A percentile compares a stretch with the other conserved stretches of the same genome.
These are phyloP conservation scores for Bolinopsis microptera DNA, from an alignment of 37 sponge, comb jelly and placozoan species.

Conservation along the genomic window DNA sequence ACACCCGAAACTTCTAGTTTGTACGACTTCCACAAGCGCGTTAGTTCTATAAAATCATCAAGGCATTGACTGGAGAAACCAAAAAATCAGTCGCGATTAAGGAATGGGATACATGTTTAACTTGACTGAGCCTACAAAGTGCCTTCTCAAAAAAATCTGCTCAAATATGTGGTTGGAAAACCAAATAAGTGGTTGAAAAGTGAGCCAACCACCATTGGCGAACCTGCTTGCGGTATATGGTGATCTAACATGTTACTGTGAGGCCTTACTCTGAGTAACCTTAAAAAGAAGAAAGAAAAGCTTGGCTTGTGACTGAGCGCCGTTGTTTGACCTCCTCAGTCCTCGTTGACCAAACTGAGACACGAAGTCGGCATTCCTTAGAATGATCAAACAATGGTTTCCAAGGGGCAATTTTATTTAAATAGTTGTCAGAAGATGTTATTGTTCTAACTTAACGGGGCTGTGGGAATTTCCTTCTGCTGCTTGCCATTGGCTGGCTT, in stretches of 20 bases:
- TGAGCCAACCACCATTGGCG: too few species aligned
- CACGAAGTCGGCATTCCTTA: not conserved
- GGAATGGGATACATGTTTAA: too few species aligned
- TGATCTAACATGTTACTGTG: not conserved
- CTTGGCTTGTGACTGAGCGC: not conserved
- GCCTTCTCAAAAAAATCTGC: too few species aligned
- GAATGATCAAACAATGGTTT: not conserved
- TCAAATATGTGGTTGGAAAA: too few species aligned
- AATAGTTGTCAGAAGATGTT: not conserved
- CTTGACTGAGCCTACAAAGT: too few species aligned
- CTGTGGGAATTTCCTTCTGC: not conserved
- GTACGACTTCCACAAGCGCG: not conserved
- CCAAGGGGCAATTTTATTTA: not conserved
- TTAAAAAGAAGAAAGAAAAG: not conserved
- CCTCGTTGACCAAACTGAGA: not conserved
- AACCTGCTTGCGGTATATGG: not conserved
- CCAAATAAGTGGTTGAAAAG: too few species aligned
- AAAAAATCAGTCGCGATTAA: too few species aligned
- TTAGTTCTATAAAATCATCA: not conserved
- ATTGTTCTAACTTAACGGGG: not conserved
- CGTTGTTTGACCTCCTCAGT: not conserved
- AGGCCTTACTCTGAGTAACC: not conserved
- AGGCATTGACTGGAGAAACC: too few species aligned
- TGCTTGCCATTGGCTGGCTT: not conserved
- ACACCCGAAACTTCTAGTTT: not conserved